phyloP scores from a whole-genome alignment of 2,113 vertebrate species.

The Shinisaurus crocodilurus region DNA sequence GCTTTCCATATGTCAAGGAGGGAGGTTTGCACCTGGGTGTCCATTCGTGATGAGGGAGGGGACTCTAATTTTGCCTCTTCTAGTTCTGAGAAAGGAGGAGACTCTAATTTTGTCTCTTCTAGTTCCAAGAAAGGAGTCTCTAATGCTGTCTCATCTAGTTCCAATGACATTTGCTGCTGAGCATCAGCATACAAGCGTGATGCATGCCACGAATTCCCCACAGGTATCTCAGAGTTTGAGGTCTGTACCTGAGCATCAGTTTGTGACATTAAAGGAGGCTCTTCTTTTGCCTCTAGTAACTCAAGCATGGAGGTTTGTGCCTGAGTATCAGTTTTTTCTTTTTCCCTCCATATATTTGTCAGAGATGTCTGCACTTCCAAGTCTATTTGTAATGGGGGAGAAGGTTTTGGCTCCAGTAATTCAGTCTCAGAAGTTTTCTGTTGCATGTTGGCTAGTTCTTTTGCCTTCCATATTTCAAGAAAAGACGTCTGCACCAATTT shows the following conservation, averaged over 20 bases:
- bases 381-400: fast-evolving
- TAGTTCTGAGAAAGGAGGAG: neutral
- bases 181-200: neutral
- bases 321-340: neutral
- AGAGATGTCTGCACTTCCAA: neutral
- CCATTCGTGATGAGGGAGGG: neutral
- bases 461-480: neutral
- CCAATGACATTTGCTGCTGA: conserved; percentile 19
- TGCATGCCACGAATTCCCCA: neutral
- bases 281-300: neutral
- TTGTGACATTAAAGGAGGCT: fast-evolving
- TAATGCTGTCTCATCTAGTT: neutral
- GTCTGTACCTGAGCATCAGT: neutral
- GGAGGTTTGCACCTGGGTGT: neutral
- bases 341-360: neutral
- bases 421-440: neutral
- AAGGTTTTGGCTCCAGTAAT: neutral
- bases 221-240: neutral
- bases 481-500: conserved; percentile 12
- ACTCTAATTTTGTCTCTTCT: neutral
- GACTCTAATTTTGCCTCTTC: neutral
- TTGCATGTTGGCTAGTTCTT: neutral
- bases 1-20: conserved; percentile 29
- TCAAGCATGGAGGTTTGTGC: neutral
- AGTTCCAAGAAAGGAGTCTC: neutral